These are phyloP conservation scores for Heterodera filipjevi DNA, from an alignment of 2,888 invertebrate genomes.

Conservation along the genomic window DNA sequence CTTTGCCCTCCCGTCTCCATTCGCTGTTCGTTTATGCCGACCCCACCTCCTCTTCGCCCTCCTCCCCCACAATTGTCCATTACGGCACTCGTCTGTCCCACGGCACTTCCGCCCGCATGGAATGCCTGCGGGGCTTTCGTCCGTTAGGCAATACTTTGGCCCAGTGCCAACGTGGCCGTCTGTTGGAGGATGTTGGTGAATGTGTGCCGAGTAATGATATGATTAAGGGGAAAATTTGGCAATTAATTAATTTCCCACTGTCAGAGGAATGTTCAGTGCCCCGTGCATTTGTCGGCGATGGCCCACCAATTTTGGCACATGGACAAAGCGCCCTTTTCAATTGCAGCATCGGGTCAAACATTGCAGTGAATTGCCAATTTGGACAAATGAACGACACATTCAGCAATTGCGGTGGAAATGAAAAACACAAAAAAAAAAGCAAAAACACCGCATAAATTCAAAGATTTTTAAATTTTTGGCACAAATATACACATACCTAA, in stretches of 20 bases:
- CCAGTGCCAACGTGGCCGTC: constrained; percentile 52
- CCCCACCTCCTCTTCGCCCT: constrained; percentile 17
- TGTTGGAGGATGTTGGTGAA: constrained; percentile 48
- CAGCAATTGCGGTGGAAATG: neutral
- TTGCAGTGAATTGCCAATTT: constrained; percentile 28
- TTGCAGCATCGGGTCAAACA: constrained; percentile 14
- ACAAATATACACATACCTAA: no score
- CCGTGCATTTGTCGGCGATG: neutral
- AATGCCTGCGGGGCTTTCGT: constrained; percentile 50
- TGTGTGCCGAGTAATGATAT: constrained; percentile 55
- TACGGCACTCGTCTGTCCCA: constrained; percentile 56
- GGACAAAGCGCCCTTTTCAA: neutral
- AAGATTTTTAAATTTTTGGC: no score
- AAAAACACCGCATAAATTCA: no score
- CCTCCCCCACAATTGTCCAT: constrained; percentile 54
- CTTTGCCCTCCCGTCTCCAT: constrained; percentile 57
- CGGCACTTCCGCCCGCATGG: constrained; percentile 48
- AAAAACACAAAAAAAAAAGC: no score
- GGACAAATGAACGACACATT: constrained; percentile 4
- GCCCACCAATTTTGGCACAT: constrained; percentile 7
- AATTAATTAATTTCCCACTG: neutral
- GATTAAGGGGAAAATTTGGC: neutral
- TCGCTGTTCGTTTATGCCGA: constrained; percentile 31
- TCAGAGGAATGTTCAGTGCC: constrained; percentile 30
- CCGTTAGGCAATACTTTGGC: constrained; percentile 47